Evolutionary conservation across 2,113 vertebrate genomes (phyloP).

Genomic region (Marmota flaviventris): DNA sequence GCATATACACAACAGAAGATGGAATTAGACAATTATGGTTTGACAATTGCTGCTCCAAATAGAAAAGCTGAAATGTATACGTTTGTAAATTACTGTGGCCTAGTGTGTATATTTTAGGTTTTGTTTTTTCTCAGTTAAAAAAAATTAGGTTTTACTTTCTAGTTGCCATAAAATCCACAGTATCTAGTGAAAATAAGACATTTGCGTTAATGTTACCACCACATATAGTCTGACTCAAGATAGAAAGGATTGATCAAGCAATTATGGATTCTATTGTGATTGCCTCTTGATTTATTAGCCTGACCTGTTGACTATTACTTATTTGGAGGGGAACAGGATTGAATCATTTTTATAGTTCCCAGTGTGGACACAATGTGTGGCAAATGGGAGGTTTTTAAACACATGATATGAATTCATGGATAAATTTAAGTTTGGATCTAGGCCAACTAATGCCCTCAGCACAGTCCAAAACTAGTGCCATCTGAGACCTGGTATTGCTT

Average conservation of each 20-base stretch:
- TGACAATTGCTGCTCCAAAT: conserved; percentile 69
- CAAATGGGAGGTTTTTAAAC: not conserved
- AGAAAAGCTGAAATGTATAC: conserved; percentile 58
- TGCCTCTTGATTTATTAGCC: not conserved
- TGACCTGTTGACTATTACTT: not conserved
- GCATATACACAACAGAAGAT: conserved; percentile 56
- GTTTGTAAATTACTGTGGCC: conserved; percentile 58
- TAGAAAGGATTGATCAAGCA: not conserved
- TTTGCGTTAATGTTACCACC: not conserved
- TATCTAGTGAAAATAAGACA: conserved; percentile 34
- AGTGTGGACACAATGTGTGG: not conserved
- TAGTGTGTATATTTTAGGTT: not conserved
- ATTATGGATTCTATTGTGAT: not conserved
- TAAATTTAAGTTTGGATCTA: not conserved
- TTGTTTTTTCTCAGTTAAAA: conserved; percentile 36
- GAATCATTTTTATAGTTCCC: not conserved
- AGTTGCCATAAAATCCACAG: not conserved
- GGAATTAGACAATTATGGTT: conserved; percentile 73
- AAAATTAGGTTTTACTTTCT: conserved; percentile 51
- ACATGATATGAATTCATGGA: conserved; percentile 6
- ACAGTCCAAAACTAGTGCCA: not conserved
- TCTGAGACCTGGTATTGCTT: not conserved
- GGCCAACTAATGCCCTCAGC: not conserved
- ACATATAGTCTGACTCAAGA: not conserved
- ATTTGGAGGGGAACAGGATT: not conserved